Base-by-base conservation (phyloP, 1,140 invertebrate species). In the Asobara japonica region DNA sequence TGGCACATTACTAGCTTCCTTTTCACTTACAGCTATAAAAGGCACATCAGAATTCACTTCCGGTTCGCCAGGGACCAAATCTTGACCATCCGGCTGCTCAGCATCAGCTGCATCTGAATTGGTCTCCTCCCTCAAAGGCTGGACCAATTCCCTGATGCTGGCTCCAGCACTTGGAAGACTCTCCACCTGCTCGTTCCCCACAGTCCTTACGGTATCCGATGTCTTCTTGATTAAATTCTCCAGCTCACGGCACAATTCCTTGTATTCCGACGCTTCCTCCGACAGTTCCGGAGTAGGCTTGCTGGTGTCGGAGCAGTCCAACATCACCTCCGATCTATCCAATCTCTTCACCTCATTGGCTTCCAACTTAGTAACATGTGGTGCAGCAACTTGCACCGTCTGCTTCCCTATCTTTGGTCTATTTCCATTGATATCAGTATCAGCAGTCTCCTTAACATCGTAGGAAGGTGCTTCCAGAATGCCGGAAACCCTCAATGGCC, bases 151-250 rank as follows among this genome's bases (percentile, higher is more conserved):
- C 31, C 31, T 36, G 31, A 36, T 36, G 31, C 31, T 36, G 5
- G 31, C 11, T 6, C 5, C 11, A 6, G 11, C 31, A 6, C 31
- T 36, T 11, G 69, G 2, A 68, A 76, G 45, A 60, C 71, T 65
- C 64, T 74, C 20, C 36, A 20, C 22, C 16, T 60, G 25, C 3
- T 7, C 10, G 7, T 41, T 29, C 65, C 30, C 48, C 5, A 18
- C 2, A n/a, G 70, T 67, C n/a, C 22, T 72, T 27, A 41, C 71
- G 27, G 70, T 68, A 30, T 73, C 65, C 30, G 51, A 70, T 22
- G 38, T 68, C n/a, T 73, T 67, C 22, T 76, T 74, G 0, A 81
- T 78, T 10, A 81, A 73, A 56, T 74, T 77, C 67, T 81, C 79
- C 10, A 81, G 33, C 51, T 81, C 77, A 18, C 73, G 68, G 33